A percentile compares a stretch with the other conserved stretches of the same genome.
Evolutionary conservation across 2,113 vertebrate species (phyloP).

Genomic region (Indri indri): DNA sequence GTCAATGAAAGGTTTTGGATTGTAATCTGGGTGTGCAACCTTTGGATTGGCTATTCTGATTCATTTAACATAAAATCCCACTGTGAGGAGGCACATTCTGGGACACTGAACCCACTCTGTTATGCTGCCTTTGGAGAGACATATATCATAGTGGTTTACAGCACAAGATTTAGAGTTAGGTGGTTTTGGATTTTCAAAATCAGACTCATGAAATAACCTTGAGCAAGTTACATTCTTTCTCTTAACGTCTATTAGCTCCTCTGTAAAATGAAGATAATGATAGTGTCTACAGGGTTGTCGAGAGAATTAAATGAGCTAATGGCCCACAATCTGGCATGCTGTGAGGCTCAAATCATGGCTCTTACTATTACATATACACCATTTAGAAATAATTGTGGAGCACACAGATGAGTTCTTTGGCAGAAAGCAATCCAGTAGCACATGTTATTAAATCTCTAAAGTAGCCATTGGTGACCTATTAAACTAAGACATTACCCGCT

Average conservation of each 20-base stretch:
- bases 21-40: neutral
- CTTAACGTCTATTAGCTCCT: constrained; percentile 5
- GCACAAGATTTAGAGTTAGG: neutral
- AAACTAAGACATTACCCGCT: constrained; percentile 1
- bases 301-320: constrained; percentile 61
- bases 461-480: constrained; percentile 55
- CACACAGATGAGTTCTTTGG: constrained; percentile 51
- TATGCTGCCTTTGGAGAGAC: neutral
- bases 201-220: constrained; percentile 43
- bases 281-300: constrained; percentile 12
- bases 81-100: neutral
- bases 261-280: constrained; percentile 39
- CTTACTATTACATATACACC: neutral
- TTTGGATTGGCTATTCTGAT: neutral
- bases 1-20: neutral
- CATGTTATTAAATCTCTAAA: constrained; percentile 46
- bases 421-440: constrained; percentile 3
- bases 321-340: constrained; percentile 17
- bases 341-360: constrained; percentile 18
- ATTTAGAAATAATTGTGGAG: constrained; percentile 60
- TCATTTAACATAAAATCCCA: neutral
- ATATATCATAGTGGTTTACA: neutral
- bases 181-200: constrained; percentile 23
- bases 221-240: neutral
- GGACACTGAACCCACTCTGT: neutral